Base-by-base conservation (phyloP, 1,140 invertebrate genomes). In the Drosophila lacteicornis region DNA sequence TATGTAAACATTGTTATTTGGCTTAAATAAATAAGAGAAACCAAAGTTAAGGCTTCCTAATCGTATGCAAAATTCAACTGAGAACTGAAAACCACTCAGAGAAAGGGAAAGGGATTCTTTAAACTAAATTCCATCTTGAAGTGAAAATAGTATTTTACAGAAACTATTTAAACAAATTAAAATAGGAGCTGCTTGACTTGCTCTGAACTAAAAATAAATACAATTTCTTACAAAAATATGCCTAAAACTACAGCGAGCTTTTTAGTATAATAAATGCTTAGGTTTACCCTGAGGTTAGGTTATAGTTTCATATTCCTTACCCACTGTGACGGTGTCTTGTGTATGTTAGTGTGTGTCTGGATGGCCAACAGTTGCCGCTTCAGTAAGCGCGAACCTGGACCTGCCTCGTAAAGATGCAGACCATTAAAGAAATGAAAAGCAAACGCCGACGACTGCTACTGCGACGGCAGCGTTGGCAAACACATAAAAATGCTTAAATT, bases 391-490 rank as follows among this genome's bases (percentile, higher is more conserved):
- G 84, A 56, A 78, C 79, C 82, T 75, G 79, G 65, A 75, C 83
- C 70, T 71, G 70, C 66, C 85, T 82, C 84, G 60, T 90, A 90
- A 88, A 90, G 78, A 80, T 87, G 81, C 81, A 79, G 79, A 88
- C 84, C 85, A 88, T 88, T 88, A 88, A 85, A 88, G 78, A 88
- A 90, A 88, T 88, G 84, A 88, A 88, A 88, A 85, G 81, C 84
- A 88, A 88, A 88, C 75, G 78, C 43, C 66, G 60, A 15, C 55
- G 30, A 50, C 66, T 46, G 40, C 47, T 47, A 36, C 66, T 30
- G 43, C 27, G 61, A 36, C 47, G 42, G 49, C 61, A 19, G 36
- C 46, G 79, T 69, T 71, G 71, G 80, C 73, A 83, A 83, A 80
- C 84, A 90, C 85, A 83, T 88, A 88, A 88, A 88, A 90, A 80